A percentile compares a stretch with the other conserved stretches of the same genome.
Conservation (phyloP, 2,113 vertebrate genomes). For the Protomyctophum bolini region DNA sequence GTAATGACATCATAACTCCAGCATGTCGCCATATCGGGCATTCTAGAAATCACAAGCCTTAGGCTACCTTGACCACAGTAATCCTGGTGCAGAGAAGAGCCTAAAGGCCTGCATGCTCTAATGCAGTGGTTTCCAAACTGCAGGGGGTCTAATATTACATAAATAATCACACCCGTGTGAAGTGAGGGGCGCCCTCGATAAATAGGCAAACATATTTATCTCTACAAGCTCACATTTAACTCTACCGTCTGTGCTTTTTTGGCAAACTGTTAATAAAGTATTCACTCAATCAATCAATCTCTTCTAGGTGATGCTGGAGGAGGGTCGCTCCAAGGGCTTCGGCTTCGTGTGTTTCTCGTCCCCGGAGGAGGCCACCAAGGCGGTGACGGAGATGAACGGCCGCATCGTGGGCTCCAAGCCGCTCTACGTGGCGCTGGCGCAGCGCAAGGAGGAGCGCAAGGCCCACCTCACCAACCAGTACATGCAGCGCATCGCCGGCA, state of each 20-base stretch:
- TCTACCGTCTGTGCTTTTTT: too few species aligned
- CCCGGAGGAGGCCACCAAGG: conserved; percentile 98
- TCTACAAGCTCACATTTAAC: too few species aligned
- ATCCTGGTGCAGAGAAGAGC: too few species aligned
- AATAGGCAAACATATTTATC: not conserved
- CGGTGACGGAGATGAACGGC: conserved; percentile 98
- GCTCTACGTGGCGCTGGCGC: conserved; percentile 93
- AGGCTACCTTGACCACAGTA: too few species aligned
- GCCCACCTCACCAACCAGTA: conserved; percentile 98
- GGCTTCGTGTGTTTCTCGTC: conserved; percentile 99
- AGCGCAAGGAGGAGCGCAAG: conserved; percentile 97
- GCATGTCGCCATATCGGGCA: too few species aligned
- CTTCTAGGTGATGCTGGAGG: conserved; percentile 95
- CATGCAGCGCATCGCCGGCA: conserved; percentile 98
- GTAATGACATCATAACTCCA: not conserved
- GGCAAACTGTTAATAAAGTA: too few species aligned
- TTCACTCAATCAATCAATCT: not conserved
- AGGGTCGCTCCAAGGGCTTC: conserved; percentile 97
- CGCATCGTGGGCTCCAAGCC: conserved; percentile 98
- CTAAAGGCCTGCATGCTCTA: too few species aligned
- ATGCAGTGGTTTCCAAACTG: not conserved
- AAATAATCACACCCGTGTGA: too few species aligned
- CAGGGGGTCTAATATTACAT: not conserved
- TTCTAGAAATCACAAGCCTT: too few species aligned
- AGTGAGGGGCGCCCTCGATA: not conserved